Conservation (phyloP, 2,888 invertebrate species). For the Cephus pulcher region DNA sequence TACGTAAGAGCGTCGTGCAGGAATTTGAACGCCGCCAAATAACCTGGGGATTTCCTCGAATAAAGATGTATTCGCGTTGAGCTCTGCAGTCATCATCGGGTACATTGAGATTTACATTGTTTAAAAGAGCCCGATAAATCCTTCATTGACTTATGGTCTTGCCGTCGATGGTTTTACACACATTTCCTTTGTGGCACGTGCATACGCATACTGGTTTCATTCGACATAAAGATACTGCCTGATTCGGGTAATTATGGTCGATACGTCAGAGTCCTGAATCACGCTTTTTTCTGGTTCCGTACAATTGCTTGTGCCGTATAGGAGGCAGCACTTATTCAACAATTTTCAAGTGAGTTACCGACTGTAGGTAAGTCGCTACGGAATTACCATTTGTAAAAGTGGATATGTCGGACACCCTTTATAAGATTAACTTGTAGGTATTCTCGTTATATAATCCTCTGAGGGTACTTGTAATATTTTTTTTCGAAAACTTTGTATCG, state of each 20-base stretch:
- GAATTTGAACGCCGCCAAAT: constrained; percentile 33
- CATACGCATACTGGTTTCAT: background rate
- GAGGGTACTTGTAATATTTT: background rate
- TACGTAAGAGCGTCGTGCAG: constrained; percentile 28
- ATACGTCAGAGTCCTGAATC: background rate
- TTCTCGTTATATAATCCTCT: background rate
- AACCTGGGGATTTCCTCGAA: constrained; percentile 28
- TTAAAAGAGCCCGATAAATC: background rate
- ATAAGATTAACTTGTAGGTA: background rate
- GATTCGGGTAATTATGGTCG: background rate
- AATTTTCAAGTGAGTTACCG: background rate
- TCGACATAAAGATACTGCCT: background rate
- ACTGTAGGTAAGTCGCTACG: background rate
- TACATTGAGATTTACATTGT: background rate
- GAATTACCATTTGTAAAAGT: background rate
- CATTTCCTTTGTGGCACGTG: background rate
- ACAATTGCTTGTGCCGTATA: background rate
- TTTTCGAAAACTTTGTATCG: background rate
- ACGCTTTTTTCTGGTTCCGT: background rate
- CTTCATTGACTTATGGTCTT: background rate
- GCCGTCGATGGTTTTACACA: background rate
- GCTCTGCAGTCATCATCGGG: background rate
- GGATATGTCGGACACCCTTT: background rate
- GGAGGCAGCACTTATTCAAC: background rate
- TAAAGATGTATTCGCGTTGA: constrained; percentile 9